Percentiles rank a stretch among this genome's conserved stretches.
Conservation (phyloP, 2,113 vertebrate genomes). For the Microcebus ravelobensis region DNA sequence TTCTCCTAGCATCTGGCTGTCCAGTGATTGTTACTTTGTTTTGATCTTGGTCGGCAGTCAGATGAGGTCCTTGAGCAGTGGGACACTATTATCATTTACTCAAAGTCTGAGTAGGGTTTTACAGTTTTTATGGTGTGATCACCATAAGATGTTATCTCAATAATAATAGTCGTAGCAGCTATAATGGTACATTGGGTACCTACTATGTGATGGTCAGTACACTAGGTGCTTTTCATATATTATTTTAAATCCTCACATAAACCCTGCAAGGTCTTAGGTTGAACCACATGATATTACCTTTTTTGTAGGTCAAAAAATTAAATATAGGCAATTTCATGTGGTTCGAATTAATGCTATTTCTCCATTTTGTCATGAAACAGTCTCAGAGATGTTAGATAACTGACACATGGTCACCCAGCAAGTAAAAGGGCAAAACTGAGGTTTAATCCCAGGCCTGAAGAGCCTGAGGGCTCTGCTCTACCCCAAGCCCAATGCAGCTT, state of each 20-base stretch:
- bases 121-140: background rate
- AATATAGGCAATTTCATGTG: background rate
- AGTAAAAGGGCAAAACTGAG: background rate
- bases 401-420: slow-evolving; percentile 1
- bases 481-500: background rate
- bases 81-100: slow-evolving; percentile 1
- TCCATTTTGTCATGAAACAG: background rate
- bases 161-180: background rate
- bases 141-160: background rate
- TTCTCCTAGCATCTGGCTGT: background rate
- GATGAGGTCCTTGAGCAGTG: background rate
- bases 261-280: background rate
- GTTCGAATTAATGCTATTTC: background rate
- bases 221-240: background rate
- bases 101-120: slow-evolving; percentile 4
- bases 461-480: background rate
- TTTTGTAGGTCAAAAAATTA: background rate
- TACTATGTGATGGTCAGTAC: background rate
- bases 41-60: slow-evolving; percentile 23
- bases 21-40: slow-evolving; percentile 40
- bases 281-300: background rate
- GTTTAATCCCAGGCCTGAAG: background rate
- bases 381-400: background rate
- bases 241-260: slow-evolving; percentile 19
- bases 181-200: background rate